These are phyloP conservation scores for Sebastes kiyomatsui DNA, from an alignment of 2,797 vertebrate genomes.

Conservation along the genomic window DNA sequence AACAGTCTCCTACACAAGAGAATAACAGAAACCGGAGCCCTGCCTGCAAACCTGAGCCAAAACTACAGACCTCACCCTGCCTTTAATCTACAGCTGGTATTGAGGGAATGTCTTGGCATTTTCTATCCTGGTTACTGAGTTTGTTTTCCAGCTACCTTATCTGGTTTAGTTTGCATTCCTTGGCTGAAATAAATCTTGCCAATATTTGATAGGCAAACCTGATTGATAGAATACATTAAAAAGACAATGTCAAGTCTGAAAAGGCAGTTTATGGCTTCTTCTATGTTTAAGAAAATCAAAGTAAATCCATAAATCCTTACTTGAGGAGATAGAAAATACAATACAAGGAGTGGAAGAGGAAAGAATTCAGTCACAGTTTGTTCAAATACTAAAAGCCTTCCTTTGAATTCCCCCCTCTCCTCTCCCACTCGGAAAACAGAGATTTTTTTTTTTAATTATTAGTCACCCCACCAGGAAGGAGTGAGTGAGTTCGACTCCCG, in stretches of 20 bases:
- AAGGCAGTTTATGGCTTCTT: not conserved
- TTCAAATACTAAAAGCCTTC: constrained; percentile 23
- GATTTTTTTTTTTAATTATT: constrained; percentile 33
- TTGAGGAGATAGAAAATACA: not conserved
- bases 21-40: constrained; percentile 25
- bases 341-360: constrained; percentile 12
- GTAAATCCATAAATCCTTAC: not conserved
- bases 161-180: constrained; percentile 15
- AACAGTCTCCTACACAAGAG: not conserved
- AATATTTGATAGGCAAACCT: not conserved
- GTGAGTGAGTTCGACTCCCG: not conserved
- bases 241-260: not conserved
- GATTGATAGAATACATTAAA: not conserved
- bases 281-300: not conserved
- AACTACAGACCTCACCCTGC: constrained; percentile 9
- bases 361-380: constrained; percentile 24
- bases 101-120: constrained; percentile 18
- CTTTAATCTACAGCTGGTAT: constrained; percentile 20
- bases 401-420: not conserved
- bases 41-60: constrained; percentile 4
- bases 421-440: constrained; percentile 23
- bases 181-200: not conserved
- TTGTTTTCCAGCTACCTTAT: constrained; percentile 5
- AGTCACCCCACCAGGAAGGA: constrained; percentile 26
- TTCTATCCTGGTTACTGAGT: not conserved